A percentile compares a stretch with the other conserved stretches of the same genome.
Evolutionary conservation across 2,797 vertebrate species (phyloP).

Genomic region (Argentina silus): DNA sequence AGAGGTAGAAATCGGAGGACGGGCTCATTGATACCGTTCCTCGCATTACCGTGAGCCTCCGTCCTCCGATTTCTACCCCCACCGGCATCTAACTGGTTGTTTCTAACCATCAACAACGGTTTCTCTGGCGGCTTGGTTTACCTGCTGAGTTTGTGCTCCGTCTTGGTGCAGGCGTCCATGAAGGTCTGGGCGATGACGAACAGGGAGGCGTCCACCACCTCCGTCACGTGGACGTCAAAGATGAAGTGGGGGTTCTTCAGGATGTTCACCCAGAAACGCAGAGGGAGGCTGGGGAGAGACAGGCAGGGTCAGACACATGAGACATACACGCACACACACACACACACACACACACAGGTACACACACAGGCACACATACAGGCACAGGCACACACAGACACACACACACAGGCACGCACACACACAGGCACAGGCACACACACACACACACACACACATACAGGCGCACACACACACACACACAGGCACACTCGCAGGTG

Average conservation of each 20-base stretch:
- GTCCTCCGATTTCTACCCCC: too few relatives aligned
- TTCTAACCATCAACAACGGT: too few relatives aligned
- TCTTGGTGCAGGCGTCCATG: constrained; percentile 99
- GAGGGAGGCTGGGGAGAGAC: constrained; percentile 85
- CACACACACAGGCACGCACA: not conserved
- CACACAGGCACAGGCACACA: not conserved
- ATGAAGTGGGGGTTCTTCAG: constrained; percentile 98
- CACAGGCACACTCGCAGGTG: too few relatives aligned
- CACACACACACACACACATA: too few relatives aligned
- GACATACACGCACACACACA: not conserved
- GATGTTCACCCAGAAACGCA: constrained; percentile 99
- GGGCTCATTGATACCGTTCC: too few relatives aligned
- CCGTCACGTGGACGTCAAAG: constrained; percentile 95
- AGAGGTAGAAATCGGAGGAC: too few relatives aligned
- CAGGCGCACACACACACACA: too few relatives aligned
- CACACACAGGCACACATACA: not conserved
- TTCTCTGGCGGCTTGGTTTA: too few relatives aligned
- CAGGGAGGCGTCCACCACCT: constrained; percentile 96
- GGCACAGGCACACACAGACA: not conserved
- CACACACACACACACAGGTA: not conserved
- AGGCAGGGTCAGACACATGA: too few relatives aligned
- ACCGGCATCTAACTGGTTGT: too few relatives aligned
- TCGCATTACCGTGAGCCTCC: too few relatives aligned
- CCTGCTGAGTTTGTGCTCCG: constrained; percentile 98
- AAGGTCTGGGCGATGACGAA: constrained; percentile 98